These are phyloP conservation scores for Drosophila sproati DNA, from an alignment of 1,140 invertebrate genomes.

Conservation along the genomic window DNA sequence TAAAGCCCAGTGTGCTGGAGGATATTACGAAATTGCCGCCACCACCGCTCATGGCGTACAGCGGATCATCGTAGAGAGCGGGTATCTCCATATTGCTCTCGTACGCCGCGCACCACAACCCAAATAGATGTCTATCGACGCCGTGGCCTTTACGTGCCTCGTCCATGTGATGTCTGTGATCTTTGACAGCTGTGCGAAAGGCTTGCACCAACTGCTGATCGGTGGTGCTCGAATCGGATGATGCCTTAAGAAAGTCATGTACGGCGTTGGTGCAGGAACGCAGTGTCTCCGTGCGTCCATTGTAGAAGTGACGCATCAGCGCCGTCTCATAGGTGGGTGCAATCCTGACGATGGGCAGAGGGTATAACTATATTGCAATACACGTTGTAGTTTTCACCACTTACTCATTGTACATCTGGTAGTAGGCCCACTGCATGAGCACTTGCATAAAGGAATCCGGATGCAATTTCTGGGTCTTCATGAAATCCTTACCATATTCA, in stretches of 20 bases:
- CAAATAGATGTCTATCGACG: constrained; percentile 90
- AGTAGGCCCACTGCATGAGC: constrained; percentile 88
- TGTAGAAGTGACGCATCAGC: constrained; percentile 85
- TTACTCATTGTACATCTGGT: constrained; percentile 85
- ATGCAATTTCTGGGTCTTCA: constrained; percentile 85
- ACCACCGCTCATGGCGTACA: constrained; percentile 87
- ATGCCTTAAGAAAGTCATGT: constrained; percentile 83
- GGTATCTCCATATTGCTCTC: constrained; percentile 86
- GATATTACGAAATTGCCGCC: constrained; percentile 88
- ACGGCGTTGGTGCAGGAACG: constrained; percentile 85
- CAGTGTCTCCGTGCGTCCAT: constrained; percentile 86
- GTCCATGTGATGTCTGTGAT: constrained; percentile 84
- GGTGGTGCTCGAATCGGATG: constrained; percentile 69
- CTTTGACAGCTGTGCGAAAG: constrained; percentile 81
- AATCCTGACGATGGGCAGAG: constrained; percentile 64
- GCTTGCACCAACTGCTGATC: constrained; percentile 54
- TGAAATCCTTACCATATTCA: constrained; percentile 86
- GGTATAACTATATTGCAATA: no score
- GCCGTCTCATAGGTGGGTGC: constrained; percentile 87
- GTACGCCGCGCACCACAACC: constrained; percentile 88
- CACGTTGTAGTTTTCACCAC: not conserved
- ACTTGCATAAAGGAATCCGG: constrained; percentile 89
- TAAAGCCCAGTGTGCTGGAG: constrained; percentile 88
- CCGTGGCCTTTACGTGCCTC: constrained; percentile 86
- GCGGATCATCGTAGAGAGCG: constrained; percentile 86